Evolutionary conservation across 2,888 invertebrate species (phyloP), one percentile per base, ranked within the genome.

Genomic region (Copidosoma aretas): DNA sequence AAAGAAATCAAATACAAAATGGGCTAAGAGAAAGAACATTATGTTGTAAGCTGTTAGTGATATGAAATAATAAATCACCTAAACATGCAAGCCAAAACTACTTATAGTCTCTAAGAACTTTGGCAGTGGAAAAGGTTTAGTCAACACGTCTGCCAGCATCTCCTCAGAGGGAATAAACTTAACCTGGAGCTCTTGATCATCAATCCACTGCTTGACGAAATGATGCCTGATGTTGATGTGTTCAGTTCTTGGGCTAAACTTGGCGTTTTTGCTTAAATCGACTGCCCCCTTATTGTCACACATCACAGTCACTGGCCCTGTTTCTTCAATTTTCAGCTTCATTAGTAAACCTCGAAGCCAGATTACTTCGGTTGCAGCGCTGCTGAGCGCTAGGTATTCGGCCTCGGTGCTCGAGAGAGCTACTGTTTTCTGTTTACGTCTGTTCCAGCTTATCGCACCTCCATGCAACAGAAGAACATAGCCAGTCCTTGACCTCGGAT

Each of bases 311-410:
- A 21, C 5, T 14, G n/a, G 58, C 10, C n/a, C 17, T 10, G 19
- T 10, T 10, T 39, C 19, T 14, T 32, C 14, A 32, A 56, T 56
- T 15, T 17, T 14, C 2, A 56, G 25, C 25, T 56, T 25, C 1
- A 58, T 1, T 10, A 39, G 1, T 8, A 58, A 2, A 19, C 58
- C 22, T 22, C 41, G 32, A 12, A 58, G 43, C 58, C 58, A 58
- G 14, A 58, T 43, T 8, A 1, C 39, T 32, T 57, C 25, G 0
- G 15, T 25, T n/a, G 57, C 39, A 12, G 57, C 14, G 22, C 25
- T 14, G 25, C 1, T 25, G 15, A 25, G 57, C 17, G 49, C 69
- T 73, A 32, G n/a, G 25, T 56, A 56, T 25, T 56, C 25, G 12
- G 56, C 56, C 8, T 56, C 56, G 1, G 56, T 56, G 14, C 56